Percentiles rank a stretch among this genome's conserved stretches.
Conservation (phyloP, 2,888 invertebrate species). For the Lasioglossum leucozonium region DNA sequence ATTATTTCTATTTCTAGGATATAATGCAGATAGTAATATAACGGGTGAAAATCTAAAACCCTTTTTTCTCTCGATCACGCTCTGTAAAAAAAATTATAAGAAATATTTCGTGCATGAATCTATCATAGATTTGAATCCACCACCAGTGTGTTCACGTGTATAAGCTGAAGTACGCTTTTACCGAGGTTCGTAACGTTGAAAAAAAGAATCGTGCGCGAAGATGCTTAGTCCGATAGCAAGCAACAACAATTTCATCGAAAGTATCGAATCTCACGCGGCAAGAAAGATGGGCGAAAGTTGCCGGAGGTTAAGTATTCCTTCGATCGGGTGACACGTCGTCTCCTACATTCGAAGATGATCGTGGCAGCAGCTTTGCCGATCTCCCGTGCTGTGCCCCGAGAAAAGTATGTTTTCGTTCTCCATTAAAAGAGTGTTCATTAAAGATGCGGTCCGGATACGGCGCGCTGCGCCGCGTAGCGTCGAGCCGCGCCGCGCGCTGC, state of each 20-base stretch:
- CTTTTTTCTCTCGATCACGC: too few relatives aligned
- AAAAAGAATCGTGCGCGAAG: background rate
- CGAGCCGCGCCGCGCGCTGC: background rate
- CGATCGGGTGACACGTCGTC: constrained; percentile 23
- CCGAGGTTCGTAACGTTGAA: background rate
- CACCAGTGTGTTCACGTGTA: too few relatives aligned
- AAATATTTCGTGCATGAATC: too few relatives aligned
- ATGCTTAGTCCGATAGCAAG: background rate
- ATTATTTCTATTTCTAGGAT: too few relatives aligned
- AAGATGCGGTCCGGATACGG: constrained; percentile 30
- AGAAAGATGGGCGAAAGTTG: constrained; percentile 45
- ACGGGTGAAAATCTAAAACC: too few relatives aligned
- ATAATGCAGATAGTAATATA: too few relatives aligned
- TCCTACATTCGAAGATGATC: constrained; percentile 28
- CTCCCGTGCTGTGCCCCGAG: background rate
- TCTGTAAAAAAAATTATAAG: too few relatives aligned
- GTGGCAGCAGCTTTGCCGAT: background rate
- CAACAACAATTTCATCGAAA: constrained; percentile 12
- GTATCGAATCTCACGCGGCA: constrained; percentile 18
- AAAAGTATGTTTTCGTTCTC: constrained; percentile 18
- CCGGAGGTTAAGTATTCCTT: constrained; percentile 4
- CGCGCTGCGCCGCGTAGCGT: too few relatives aligned
- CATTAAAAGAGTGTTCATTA: constrained; percentile 21
- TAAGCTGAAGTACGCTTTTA: background rate
- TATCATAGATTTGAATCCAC: too few relatives aligned